phyloP scores from a whole-genome alignment of 2,113 vertebrate species.

The Uria aalge region DNA sequence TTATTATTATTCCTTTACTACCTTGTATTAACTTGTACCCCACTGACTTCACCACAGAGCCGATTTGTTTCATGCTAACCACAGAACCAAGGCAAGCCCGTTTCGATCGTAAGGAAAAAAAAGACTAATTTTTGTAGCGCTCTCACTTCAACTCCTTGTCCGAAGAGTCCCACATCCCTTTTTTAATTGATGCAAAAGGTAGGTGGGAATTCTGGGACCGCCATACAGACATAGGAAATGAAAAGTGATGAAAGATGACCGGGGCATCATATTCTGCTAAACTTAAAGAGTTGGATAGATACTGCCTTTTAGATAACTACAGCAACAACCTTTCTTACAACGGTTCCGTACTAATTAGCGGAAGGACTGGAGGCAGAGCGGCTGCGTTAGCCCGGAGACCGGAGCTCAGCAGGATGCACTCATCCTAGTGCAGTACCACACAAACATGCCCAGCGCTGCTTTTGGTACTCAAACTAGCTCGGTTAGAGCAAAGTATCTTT shows the following conservation, averaged over 20 bases:
- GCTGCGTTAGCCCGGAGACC: not conserved
- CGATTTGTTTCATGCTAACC: constrained; percentile 43
- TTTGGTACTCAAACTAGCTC: not conserved
- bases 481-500: not conserved
- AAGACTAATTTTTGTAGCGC: not conserved
- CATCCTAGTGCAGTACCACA: not conserved
- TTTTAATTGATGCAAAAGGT: not conserved
- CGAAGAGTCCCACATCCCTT: not conserved
- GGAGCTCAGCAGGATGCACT: not conserved
- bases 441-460: not conserved
- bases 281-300: not conserved
- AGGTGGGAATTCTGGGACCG: not conserved
- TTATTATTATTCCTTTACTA: constrained; percentile 49
- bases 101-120: not conserved
- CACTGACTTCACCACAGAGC: constrained; percentile 26
- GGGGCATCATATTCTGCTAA: not conserved
- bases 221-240: fast-evolving
- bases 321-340: not conserved
- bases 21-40: constrained; percentile 10
- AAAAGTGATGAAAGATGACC: not conserved
- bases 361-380: not conserved
- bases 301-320: not conserved
- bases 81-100: not conserved
- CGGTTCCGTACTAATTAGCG: not conserved
- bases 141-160: not conserved